A percentile compares a stretch with the other conserved stretches of the same genome.
phyloP scores from a whole-genome alignment of 2,113 vertebrate genomes.

The Turnix velox region DNA sequence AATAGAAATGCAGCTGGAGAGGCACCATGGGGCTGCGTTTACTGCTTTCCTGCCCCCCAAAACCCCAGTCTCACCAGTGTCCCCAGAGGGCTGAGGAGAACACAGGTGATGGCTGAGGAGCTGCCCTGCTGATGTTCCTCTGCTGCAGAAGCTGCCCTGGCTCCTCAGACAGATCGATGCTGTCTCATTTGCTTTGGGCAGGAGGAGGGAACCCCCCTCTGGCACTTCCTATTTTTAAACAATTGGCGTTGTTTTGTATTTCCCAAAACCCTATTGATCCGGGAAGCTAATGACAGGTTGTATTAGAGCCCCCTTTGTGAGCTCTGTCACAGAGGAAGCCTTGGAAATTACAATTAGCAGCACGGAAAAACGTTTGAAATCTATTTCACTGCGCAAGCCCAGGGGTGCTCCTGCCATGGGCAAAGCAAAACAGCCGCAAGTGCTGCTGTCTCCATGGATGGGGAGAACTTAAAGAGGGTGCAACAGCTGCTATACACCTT shows the following conservation, averaged over 20 bases:
- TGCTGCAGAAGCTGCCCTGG: too few relatives aligned
- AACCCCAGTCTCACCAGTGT: too few relatives aligned
- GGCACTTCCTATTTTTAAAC: slow-evolving; percentile 73
- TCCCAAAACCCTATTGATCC: slow-evolving; percentile 72
- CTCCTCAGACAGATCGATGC: slow-evolving; percentile 67
- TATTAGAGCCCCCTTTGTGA: slow-evolving; percentile 63
- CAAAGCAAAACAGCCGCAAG: slow-evolving; percentile 42
- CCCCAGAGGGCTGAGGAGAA: neutral
- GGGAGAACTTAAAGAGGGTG: neutral
- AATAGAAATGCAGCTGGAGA: neutral
- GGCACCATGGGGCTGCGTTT: neutral
- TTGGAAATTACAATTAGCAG: slow-evolving; percentile 68
- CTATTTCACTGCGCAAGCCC: slow-evolving; percentile 28
- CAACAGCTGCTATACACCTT: neutral
- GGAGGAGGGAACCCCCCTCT: slow-evolving; percentile 60
- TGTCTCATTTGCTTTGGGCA: slow-evolving; percentile 58
- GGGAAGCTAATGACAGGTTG: slow-evolving; percentile 66
- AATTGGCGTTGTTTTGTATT: slow-evolving; percentile 67
- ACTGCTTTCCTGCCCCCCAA: neutral
- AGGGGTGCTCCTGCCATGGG: slow-evolving; percentile 44
- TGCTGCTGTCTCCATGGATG: neutral
- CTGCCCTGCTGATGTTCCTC: slow-evolving; percentile 42
- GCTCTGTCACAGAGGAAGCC: slow-evolving; percentile 57
- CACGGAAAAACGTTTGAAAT: slow-evolving; percentile 57
- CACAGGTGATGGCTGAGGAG: neutral